Evolutionary conservation across 35 echinoderm and acorn worm species (phyloP).

Genomic region (Apostichopus californicus): DNA sequence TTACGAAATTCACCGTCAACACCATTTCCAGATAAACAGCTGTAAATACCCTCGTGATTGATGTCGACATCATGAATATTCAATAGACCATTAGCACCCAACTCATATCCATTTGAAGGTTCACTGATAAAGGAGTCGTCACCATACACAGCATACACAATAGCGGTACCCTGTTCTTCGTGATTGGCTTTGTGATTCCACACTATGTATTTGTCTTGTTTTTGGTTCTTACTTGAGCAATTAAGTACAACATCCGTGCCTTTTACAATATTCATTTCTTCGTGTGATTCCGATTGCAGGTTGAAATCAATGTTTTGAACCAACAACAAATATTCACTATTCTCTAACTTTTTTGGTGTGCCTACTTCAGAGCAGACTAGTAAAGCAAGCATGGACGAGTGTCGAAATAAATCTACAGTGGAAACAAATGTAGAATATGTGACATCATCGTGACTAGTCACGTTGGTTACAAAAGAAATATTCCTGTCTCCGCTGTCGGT

Average conservation of each 20-base stretch:
- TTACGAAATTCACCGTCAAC: neutral
- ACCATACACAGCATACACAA: neutral
- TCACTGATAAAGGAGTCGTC: neutral
- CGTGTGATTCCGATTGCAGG: neutral
- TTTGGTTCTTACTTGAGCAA: neutral
- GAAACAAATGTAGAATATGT: neutral
- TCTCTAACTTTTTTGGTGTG: neutral
- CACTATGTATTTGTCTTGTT: neutral
- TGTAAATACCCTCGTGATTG: conserved; percentile 7
- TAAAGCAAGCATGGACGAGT: neutral
- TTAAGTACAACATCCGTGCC: neutral
- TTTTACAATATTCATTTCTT: neutral
- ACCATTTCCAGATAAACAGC: conserved; percentile 32
- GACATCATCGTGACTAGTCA: no score
- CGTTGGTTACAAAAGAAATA: no score
- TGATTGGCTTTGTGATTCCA: neutral
- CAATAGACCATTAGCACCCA: neutral
- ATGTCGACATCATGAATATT: neutral
- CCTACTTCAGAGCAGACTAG: neutral
- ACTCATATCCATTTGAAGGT: neutral
- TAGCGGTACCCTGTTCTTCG: neutral
- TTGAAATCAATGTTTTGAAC: neutral
- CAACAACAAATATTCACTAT: neutral
- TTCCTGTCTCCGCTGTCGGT: no score
- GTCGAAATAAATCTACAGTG: neutral